A percentile compares a stretch with the other conserved stretches of the same genome.
Evolutionary conservation across 2,888 invertebrate genomes (phyloP).

Genomic region (Blastobasis adustella): DNA sequence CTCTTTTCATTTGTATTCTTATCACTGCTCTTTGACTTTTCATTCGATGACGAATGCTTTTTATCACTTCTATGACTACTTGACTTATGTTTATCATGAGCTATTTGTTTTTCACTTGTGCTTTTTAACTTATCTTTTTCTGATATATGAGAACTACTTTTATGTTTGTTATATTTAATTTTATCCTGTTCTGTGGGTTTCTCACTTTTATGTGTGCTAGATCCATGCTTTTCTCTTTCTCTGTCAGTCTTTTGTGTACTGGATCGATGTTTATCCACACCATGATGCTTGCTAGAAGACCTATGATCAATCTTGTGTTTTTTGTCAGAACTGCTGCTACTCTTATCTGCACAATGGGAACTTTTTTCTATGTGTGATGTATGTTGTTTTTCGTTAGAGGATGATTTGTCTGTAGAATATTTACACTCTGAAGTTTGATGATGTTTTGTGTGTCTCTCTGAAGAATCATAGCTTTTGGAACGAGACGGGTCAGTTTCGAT

Average conservation of each 20-base stretch:
- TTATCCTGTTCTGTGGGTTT: slow-evolving; percentile 22
- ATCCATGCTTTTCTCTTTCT: slow-evolving; percentile 35
- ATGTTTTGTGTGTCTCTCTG: too few species aligned
- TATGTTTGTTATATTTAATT: slow-evolving; percentile 15
- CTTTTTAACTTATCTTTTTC: slow-evolving; percentile 34
- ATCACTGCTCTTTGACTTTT: slow-evolving; percentile 36
- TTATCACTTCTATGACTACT: slow-evolving; percentile 51
- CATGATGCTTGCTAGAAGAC: slow-evolving; percentile 30
- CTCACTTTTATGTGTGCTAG: slow-evolving; percentile 16
- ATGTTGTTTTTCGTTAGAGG: slow-evolving; percentile 36
- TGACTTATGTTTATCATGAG: slow-evolving; percentile 26
- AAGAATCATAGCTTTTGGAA: too few species aligned
- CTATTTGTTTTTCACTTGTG: slow-evolving; percentile 26
- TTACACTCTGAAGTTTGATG: slow-evolving; percentile 34
- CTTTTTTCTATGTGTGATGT: slow-evolving; percentile 39
- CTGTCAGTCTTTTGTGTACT: slow-evolving; percentile 25
- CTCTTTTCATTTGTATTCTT: slow-evolving; percentile 19
- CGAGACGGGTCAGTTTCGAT: too few species aligned
- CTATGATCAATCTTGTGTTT: slow-evolving; percentile 36
- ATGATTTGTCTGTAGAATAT: slow-evolving; percentile 34
- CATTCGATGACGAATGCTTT: slow-evolving; percentile 43
- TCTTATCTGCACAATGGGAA: slow-evolving; percentile 26
- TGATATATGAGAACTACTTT: slow-evolving; percentile 17
- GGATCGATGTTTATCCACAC: slow-evolving; percentile 29
- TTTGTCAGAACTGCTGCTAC: slow-evolving; percentile 34